Conservation (phyloP, 2,888 invertebrate genomes). For the Periphyllus acericola region DNA sequence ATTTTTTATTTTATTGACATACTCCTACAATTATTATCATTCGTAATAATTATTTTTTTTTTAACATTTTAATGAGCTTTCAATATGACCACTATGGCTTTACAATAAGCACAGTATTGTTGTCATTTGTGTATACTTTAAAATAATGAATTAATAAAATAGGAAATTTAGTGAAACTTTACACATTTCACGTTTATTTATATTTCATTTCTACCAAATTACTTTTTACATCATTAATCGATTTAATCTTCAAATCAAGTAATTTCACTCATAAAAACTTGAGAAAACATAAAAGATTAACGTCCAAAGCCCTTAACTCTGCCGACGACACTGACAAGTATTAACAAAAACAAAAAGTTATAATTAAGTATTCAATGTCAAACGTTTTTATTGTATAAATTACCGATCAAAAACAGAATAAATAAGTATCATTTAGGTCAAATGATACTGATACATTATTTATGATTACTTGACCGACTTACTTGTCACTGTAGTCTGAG, state of each 20-base stretch:
- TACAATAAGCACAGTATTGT: no score
- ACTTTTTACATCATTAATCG: neutral
- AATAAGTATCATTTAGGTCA: neutral
- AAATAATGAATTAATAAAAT: no score
- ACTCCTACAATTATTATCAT: neutral
- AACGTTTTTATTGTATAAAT: neutral
- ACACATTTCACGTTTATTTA: no score
- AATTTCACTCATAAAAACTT: neutral
- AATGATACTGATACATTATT: neutral
- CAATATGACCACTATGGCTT: no score
- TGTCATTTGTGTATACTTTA: no score
- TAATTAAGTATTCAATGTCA: neutral
- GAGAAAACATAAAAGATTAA: neutral
- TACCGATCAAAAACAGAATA: neutral
- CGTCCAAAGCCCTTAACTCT: neutral
- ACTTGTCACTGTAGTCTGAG: no score
- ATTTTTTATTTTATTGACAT: neutral
- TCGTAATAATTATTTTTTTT: no score
- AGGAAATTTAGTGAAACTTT: no score
- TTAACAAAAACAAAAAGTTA: neutral
- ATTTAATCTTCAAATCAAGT: neutral
- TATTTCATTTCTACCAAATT: no score
- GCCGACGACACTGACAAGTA: neutral
- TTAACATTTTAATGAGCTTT: no score
- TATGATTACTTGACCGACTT: neutral